A percentile compares a stretch with the other conserved stretches of the same genome.
phyloP scores from a whole-genome alignment of 2,888 invertebrate genomes.

The Disparrhopalites patrizii region DNA sequence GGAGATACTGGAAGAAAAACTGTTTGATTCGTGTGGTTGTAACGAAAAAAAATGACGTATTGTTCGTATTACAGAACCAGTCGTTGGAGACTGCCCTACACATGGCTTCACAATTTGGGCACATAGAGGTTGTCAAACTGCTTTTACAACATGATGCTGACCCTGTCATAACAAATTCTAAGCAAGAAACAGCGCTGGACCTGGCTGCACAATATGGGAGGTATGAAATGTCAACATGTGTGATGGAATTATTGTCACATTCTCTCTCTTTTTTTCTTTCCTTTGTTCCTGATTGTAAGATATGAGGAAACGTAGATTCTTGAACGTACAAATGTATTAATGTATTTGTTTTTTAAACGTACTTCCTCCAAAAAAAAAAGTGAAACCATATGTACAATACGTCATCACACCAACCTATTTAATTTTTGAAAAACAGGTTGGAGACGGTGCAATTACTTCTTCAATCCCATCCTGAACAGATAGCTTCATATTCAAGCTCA shows the following conservation, averaged over 20 bases:
- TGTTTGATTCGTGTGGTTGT: neutral
- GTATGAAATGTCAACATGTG: slow-evolving; percentile 52
- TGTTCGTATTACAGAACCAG: slow-evolving; percentile 63
- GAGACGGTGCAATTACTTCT: slow-evolving; percentile 85
- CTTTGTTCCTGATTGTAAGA: no score
- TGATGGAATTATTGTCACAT: slow-evolving; percentile 6
- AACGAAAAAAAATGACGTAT: slow-evolving; percentile 2
- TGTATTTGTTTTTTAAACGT: no score
- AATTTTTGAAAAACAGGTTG: no score
- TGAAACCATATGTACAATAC: no score
- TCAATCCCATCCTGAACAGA: slow-evolving; percentile 74
- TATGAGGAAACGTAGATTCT: no score
- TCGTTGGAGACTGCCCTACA: slow-evolving; percentile 89
- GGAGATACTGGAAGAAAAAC: no score
- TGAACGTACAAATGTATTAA: no score
- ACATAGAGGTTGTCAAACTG: slow-evolving; percentile 75
- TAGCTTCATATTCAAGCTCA: slow-evolving; percentile 55
- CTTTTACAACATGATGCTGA: slow-evolving; percentile 81
- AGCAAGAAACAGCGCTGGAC: slow-evolving; percentile 88
- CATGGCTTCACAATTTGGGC: slow-evolving; percentile 89
- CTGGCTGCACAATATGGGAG: slow-evolving; percentile 88
- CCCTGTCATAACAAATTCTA: slow-evolving; percentile 77
- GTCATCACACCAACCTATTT: no score
- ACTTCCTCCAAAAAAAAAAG: no score
- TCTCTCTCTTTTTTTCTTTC: no score